Conservation (phyloP, 2,797 vertebrate genomes). For the Xiphorhynchus erythropygius region DNA sequence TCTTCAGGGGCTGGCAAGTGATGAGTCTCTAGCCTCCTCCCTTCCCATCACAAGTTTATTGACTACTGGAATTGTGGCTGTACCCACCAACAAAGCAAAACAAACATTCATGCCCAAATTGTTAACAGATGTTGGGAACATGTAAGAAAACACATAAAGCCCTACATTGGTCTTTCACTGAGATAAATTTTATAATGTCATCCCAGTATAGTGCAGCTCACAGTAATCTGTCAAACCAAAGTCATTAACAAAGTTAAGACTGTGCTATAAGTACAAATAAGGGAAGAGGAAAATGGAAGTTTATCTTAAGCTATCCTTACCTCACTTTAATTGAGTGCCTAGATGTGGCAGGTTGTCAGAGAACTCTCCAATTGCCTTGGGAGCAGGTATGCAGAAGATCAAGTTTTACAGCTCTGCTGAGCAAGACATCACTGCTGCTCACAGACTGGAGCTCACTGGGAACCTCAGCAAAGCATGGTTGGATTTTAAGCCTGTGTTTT, state of each 20-base stretch:
- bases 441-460: background rate
- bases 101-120: background rate
- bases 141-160: background rate
- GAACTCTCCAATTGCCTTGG: background rate
- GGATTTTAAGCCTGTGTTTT: background rate
- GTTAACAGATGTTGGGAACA: slow-evolving; percentile 4
- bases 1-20: background rate
- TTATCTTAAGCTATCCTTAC: slow-evolving; percentile 23
- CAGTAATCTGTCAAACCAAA: background rate
- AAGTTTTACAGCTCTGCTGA: background rate
- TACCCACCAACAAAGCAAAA: background rate
- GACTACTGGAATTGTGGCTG: background rate
- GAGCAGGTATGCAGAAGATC: background rate
- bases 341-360: background rate
- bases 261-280: background rate
- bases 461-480: background rate
- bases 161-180: background rate
- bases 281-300: slow-evolving; percentile 9
- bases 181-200: background rate
- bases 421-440: accelerated
- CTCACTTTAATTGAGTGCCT: background rate
- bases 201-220: background rate
- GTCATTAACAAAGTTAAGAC: background rate
- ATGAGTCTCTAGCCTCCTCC: background rate
- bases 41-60: background rate